These are phyloP conservation scores for Porites lutea DNA, from an alignment of 64 coral and sea anemone genomes.

Conservation along the genomic window DNA sequence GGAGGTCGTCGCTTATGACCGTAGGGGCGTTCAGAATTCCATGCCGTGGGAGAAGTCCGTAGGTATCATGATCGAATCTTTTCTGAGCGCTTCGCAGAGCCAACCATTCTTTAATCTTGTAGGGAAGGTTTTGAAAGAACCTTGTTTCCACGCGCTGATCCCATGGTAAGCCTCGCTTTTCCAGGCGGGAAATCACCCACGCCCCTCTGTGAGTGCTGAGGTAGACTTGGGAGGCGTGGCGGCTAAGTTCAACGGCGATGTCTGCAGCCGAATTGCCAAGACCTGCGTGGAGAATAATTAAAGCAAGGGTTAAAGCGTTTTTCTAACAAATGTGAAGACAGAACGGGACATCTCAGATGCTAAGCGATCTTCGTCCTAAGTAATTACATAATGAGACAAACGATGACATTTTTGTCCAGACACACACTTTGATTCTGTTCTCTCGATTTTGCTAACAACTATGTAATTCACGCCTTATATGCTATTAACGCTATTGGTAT, in stretches of 20 bases:
- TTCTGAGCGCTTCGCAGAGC: conserved; percentile 37
- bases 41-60: conserved; percentile 51
- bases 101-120: conserved; percentile 22
- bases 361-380: too few relatives aligned
- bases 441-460: too few relatives aligned
- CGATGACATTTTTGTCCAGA: too few relatives aligned
- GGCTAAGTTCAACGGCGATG: conserved; percentile 82
- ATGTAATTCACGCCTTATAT: too few relatives aligned
- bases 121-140: conserved; percentile 46
- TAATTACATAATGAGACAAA: too few relatives aligned
- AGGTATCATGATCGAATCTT: conserved; percentile 57
- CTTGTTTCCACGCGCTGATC: conserved; percentile 71
- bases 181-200: conserved; percentile 67
- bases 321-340: not conserved
- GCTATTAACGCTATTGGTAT: too few relatives aligned
- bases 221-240: conserved; percentile 54
- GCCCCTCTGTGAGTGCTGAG: conserved; percentile 86
- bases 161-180: conserved; percentile 55
- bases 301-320: not conserved
- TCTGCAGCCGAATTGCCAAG: conserved; percentile 90
- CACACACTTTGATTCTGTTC: too few relatives aligned
- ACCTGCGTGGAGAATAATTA: conserved; percentile 45
- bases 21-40: conserved; percentile 56
- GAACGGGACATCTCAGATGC: too few relatives aligned
- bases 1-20: conserved; percentile 77